These are phyloP conservation scores for Ligdia adustata DNA, from an alignment of 2,888 invertebrate genomes.

Conservation along the genomic window DNA sequence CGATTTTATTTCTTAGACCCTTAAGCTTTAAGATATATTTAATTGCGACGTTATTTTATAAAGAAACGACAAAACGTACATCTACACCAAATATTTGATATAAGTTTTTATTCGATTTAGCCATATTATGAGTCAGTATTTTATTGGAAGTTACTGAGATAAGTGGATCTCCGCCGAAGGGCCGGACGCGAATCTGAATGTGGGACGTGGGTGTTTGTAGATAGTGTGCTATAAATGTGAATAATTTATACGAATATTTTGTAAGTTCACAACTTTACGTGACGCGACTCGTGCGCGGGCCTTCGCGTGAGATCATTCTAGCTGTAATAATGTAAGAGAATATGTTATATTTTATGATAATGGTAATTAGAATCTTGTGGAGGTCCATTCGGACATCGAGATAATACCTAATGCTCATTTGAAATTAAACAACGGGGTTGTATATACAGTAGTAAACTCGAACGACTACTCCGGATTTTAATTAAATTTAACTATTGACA, in stretches of 20 bases:
- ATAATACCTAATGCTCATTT: slow-evolving; percentile 72
- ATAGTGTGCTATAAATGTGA: slow-evolving; percentile 84
- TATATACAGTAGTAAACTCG: slow-evolving; percentile 67
- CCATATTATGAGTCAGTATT: slow-evolving; percentile 83
- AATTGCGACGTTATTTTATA: slow-evolving; percentile 67
- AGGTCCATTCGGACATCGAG: slow-evolving; percentile 71
- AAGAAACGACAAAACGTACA: slow-evolving; percentile 66
- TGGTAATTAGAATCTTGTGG: slow-evolving; percentile 60
- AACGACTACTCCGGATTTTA: slow-evolving; percentile 67
- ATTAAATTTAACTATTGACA: slow-evolving; percentile 66
- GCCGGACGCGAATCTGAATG: slow-evolving; percentile 70
- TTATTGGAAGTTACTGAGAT: slow-evolving; percentile 72
- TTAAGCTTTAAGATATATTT: slow-evolving; percentile 74
- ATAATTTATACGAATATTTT: slow-evolving; percentile 84
- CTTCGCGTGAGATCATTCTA: slow-evolving; percentile 67
- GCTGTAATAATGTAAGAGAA: slow-evolving; percentile 47
- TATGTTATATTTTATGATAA: slow-evolving; percentile 80
- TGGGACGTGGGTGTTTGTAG: slow-evolving; percentile 79
- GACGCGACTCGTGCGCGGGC: slow-evolving; percentile 75
- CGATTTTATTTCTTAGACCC: slow-evolving; percentile 73
- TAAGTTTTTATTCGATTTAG: slow-evolving; percentile 80
- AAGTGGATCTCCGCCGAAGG: slow-evolving; percentile 73
- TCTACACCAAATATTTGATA: slow-evolving; percentile 83
- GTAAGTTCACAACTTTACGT: slow-evolving; percentile 83
- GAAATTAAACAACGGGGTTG: slow-evolving; percentile 69